Evolutionary conservation across 2,888 invertebrate genomes (phyloP).

Genomic region (Creontiades dilutus): DNA sequence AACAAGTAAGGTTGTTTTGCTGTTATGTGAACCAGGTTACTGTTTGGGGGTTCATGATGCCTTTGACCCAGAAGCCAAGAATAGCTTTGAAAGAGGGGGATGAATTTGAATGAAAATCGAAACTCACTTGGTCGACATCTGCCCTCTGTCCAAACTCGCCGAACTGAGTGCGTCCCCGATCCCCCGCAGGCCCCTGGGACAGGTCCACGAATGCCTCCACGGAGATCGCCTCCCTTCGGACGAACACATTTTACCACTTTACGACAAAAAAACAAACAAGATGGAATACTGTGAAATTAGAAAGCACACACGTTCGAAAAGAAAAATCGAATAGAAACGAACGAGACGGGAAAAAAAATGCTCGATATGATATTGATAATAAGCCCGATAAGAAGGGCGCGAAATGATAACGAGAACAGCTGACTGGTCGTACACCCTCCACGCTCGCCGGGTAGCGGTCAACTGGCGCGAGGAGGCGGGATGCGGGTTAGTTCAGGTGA

Average conservation of each 20-base stretch:
- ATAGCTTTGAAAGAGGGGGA: conserved; percentile 21
- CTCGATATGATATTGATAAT: background rate
- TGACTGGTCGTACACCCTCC: conserved; percentile 17
- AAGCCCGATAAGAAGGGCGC: conserved; percentile 6
- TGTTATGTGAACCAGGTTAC: too few species aligned
- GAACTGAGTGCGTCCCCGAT: conserved; percentile 37
- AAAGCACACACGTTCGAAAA: background rate
- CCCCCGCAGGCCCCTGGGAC: conserved; percentile 56
- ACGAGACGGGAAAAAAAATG: background rate
- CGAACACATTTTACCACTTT: conserved; percentile 65
- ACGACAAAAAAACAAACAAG: background rate
- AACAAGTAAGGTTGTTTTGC: too few species aligned
- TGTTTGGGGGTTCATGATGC: too few species aligned
- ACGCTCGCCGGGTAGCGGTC: conserved; percentile 54
- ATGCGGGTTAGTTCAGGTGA: conserved; percentile 53
- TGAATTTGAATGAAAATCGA: conserved; percentile 55
- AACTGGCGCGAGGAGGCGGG: conserved; percentile 61
- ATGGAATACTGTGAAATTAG: background rate
- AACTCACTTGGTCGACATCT: conserved; percentile 58
- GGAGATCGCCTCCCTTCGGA: conserved; percentile 61
- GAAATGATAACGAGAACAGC: background rate
- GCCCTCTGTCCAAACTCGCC: conserved; percentile 60
- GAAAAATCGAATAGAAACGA: too few species aligned
- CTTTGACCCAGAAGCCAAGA: conserved; percentile 47
- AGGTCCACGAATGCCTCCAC: conserved; percentile 70